phyloP scores from a whole-genome alignment of 2,888 invertebrate species.

The Ditylenchus weischeri region DNA sequence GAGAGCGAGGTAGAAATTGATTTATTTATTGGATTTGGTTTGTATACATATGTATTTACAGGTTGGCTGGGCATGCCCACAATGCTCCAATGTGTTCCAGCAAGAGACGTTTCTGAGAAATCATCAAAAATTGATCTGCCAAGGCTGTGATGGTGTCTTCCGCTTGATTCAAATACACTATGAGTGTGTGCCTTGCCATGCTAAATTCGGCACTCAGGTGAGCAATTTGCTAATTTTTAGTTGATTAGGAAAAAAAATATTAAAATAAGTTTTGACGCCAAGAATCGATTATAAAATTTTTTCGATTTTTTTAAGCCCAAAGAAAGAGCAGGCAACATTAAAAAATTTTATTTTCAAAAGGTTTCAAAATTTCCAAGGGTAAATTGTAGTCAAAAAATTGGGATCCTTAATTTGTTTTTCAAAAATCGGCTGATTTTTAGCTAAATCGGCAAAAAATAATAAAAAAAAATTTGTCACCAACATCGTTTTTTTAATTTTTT shows the following conservation, averaged over 20 bases:
- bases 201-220: constrained; percentile 49
- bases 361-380: too few relatives aligned
- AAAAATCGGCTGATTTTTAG: too few relatives aligned
- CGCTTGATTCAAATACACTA: constrained; percentile 55
- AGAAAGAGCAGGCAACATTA: too few relatives aligned
- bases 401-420: too few relatives aligned
- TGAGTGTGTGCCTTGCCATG: constrained; percentile 44
- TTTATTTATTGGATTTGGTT: not conserved
- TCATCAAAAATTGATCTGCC: constrained; percentile 50
- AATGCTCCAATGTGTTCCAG: constrained; percentile 57
- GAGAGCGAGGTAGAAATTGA: constrained; percentile 36
- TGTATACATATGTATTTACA: constrained; percentile 26
- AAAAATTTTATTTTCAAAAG: too few relatives aligned
- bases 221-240: too few relatives aligned
- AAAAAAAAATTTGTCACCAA: too few relatives aligned
- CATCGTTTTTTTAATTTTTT: constrained; percentile 9
- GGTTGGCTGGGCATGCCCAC: constrained; percentile 59
- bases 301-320: too few relatives aligned
- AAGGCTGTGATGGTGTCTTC: constrained; percentile 36
- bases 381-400: too few relatives aligned
- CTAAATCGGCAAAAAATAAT: not conserved
- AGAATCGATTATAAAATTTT: not conserved
- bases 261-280: too few relatives aligned
- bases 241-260: not conserved
- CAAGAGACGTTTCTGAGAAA: constrained; percentile 45